These are phyloP conservation scores for Chloroclystis v-ata DNA, from an alignment of 2,888 invertebrate species.

Conservation along the genomic window DNA sequence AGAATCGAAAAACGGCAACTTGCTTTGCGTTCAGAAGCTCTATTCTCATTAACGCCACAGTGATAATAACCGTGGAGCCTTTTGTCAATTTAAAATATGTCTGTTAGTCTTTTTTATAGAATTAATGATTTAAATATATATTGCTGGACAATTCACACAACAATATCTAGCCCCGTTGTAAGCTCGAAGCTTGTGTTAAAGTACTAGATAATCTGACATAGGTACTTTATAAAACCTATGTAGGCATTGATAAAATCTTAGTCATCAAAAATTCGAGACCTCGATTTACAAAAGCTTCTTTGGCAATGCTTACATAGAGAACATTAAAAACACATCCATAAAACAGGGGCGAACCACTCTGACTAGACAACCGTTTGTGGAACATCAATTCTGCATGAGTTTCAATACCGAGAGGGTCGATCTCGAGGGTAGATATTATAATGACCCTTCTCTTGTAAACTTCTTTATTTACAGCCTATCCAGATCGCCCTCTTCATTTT, in stretches of 20 bases:
- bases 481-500: constrained; percentile 18
- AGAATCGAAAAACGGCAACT: too few relatives aligned
- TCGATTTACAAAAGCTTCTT: constrained; percentile 13
- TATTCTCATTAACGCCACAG: neutral
- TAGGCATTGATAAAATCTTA: too few relatives aligned
- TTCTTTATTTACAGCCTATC: constrained; percentile 44
- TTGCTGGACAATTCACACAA: too few relatives aligned
- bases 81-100: too few relatives aligned
- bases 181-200: too few relatives aligned
- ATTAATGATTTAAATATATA: too few relatives aligned
- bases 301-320: constrained; percentile 18
- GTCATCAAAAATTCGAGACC: neutral
- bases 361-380: constrained; percentile 35
- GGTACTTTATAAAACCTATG: too few relatives aligned
- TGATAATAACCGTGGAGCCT: too few relatives aligned
- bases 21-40: too few relatives aligned
- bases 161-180: too few relatives aligned
- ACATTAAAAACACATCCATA: constrained; percentile 41
- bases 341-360: constrained; percentile 32
- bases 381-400: constrained; percentile 48
- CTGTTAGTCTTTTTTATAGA: too few relatives aligned
- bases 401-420: constrained; percentile 43
- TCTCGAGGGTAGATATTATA: constrained; percentile 49
- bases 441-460: constrained; percentile 45
- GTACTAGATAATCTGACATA: too few relatives aligned